Evolutionary conservation across 1,140 invertebrate genomes (phyloP).

Genomic region (Onthophagus taurus): DNA sequence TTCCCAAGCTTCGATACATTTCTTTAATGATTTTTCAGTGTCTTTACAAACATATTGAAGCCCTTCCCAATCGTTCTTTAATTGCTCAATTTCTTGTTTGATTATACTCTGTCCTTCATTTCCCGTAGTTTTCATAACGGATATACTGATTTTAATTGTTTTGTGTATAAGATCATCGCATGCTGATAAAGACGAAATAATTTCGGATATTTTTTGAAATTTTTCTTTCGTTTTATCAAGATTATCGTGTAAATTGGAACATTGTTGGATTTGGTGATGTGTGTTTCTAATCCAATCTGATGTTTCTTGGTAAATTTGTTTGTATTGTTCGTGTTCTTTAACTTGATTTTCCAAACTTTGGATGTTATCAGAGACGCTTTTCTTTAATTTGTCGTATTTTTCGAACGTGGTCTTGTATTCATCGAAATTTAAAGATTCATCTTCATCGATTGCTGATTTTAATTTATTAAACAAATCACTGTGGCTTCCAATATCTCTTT

Average conservation of each 20-base stretch:
- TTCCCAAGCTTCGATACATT: slow-evolving; percentile 78
- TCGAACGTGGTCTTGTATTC: slow-evolving; percentile 61
- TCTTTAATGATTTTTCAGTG: slow-evolving; percentile 63
- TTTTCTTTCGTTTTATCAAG: slow-evolving; percentile 65
- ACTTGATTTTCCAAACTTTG: slow-evolving; percentile 69
- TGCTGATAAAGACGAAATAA: slow-evolving; percentile 55
- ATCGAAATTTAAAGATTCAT: slow-evolving; percentile 47
- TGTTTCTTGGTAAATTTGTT: slow-evolving; percentile 68
- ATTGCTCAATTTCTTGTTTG: slow-evolving; percentile 71
- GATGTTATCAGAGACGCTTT: slow-evolving; percentile 43
- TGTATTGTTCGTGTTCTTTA: slow-evolving; percentile 78
- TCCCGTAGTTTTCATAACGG: slow-evolving; percentile 71
- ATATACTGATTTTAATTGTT: slow-evolving; percentile 64
- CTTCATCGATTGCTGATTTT: slow-evolving; percentile 54
- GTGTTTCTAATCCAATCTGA: slow-evolving; percentile 81
- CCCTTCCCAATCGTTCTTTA: slow-evolving; percentile 82
- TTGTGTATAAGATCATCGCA: slow-evolving; percentile 65
- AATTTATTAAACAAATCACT: slow-evolving; percentile 64
- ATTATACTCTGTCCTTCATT: slow-evolving; percentile 78
- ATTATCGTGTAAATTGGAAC: slow-evolving; percentile 74
- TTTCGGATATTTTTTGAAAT: slow-evolving; percentile 58
- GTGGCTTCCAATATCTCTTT: slow-evolving; percentile 67
- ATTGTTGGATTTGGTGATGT: slow-evolving; percentile 74
- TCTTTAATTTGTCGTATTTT: slow-evolving; percentile 60
- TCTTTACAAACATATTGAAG: slow-evolving; percentile 72